Conservation (phyloP, 1,140 invertebrate genomes). For the Drosophila bocqueti region DNA sequence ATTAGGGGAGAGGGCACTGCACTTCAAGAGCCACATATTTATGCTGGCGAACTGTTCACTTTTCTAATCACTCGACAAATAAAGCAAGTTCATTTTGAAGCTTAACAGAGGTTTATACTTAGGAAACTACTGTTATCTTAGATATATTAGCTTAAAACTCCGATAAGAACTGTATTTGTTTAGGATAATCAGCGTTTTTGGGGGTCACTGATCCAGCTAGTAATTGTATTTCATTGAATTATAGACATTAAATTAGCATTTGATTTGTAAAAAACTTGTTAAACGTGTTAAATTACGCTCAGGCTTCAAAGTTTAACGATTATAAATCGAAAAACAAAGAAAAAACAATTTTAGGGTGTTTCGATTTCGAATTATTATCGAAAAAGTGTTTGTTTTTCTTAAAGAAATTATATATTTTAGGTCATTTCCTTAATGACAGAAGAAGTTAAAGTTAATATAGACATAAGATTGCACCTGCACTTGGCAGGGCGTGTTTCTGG, state of each 20-base stretch:
- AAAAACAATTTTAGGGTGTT: not conserved
- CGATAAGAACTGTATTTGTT: too few species aligned
- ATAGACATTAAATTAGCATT: not conserved
- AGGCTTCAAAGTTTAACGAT: not conserved
- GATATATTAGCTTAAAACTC: not conserved
- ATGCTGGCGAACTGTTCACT: constrained; percentile 15
- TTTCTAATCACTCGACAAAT: not conserved
- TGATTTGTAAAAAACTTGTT: not conserved
- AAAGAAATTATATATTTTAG: not conserved
- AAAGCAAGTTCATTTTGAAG: not conserved
- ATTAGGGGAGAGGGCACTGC: constrained; percentile 2
- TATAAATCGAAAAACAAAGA: not conserved
- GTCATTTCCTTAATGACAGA: too few species aligned
- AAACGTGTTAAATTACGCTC: too few species aligned
- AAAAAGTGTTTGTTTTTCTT: not conserved
- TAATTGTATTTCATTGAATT: not conserved
- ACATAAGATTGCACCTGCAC: not conserved
- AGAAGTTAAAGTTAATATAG: not conserved
- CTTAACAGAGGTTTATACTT: not conserved
- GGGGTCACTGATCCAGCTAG: not conserved
- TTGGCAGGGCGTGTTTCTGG: not conserved
- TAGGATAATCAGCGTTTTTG: not conserved
- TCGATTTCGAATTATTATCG: not conserved
- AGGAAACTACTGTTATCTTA: not conserved
- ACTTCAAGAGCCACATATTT: constrained; percentile 12